Evolutionary conservation across 2,888 invertebrate genomes (phyloP).

Genomic region (Apamea sordens): DNA sequence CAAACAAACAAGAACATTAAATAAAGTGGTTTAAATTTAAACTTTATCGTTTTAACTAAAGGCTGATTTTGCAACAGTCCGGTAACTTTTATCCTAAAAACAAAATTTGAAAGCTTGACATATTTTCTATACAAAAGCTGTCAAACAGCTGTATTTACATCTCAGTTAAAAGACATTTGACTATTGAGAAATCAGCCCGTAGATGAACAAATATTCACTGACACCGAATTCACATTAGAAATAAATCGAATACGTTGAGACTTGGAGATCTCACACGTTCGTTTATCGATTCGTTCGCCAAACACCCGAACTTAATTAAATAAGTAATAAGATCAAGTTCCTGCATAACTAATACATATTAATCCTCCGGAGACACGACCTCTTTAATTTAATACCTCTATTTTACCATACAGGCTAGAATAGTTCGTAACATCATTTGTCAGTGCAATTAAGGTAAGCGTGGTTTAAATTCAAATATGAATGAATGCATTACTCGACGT

Average conservation of each 20-base stretch:
- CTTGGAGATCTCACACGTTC: conserved; percentile 36
- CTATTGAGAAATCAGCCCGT: conserved; percentile 1
- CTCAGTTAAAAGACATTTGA: neutral
- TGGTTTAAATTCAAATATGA: conserved; percentile 66
- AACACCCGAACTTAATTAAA: conserved; percentile 73
- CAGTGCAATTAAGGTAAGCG: conserved; percentile 65
- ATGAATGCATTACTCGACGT: conserved; percentile 60
- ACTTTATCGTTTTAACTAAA: conserved; percentile 17
- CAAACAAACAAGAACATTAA: conserved; percentile 41
- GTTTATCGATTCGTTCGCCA: conserved; percentile 64
- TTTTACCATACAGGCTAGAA: conserved; percentile 54
- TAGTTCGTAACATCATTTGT: conserved; percentile 65
- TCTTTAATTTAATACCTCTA: conserved; percentile 48
- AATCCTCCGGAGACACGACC: conserved; percentile 68
- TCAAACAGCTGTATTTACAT: neutral
- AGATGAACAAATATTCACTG: conserved; percentile 9
- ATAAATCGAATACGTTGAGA: conserved; percentile 21
- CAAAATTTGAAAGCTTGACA: neutral
- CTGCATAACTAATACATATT: conserved; percentile 71
- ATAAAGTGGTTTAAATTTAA: conserved; percentile 34
- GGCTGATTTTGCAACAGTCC: neutral
- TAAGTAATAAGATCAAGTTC: conserved; percentile 78
- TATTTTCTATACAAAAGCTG: neutral
- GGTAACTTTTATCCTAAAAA: neutral
- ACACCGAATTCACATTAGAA: conserved; percentile 25